Conservation (phyloP, 2,888 invertebrate genomes). For the Stenotaenia linearis region DNA sequence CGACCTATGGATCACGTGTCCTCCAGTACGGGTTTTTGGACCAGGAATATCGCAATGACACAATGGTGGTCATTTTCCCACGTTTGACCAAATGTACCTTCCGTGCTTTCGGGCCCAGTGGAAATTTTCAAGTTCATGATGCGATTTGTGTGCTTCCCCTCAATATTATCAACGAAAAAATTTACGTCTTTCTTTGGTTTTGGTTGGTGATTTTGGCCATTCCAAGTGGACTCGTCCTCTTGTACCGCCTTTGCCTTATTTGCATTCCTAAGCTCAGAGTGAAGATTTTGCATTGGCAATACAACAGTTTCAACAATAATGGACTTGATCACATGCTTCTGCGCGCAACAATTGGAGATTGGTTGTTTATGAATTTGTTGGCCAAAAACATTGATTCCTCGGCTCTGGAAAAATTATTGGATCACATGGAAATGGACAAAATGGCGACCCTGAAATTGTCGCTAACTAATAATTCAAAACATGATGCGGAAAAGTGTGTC, state of each 20-base stretch:
- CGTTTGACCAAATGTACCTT: conserved; percentile 43
- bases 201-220: conserved; percentile 42
- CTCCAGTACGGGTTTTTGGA: conserved; percentile 39
- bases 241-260: conserved; percentile 40
- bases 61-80: conserved; percentile 49
- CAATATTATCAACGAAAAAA: conserved; percentile 43
- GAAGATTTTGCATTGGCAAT: conserved; percentile 67
- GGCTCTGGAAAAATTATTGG: not conserved
- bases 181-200: no score
- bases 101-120: conserved; percentile 39
- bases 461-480: not conserved
- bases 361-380: conserved; percentile 89
- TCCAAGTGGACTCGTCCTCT: conserved; percentile 39
- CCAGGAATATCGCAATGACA: conserved; percentile 41
- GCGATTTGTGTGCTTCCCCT: conserved; percentile 42
- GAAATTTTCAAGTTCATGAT: conserved; percentile 40
- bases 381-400: conserved; percentile 77
- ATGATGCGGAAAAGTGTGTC: no score
- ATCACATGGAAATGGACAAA: not conserved
- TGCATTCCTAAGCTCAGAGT: conserved; percentile 67
- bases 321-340: not conserved
- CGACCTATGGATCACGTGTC: conserved; percentile 42
- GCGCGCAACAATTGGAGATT: conserved; percentile 67
- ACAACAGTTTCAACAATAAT: not conserved
- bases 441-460: not conserved